phyloP scores from a whole-genome alignment of 2,888 invertebrate species.

The Dynastes tityus region DNA sequence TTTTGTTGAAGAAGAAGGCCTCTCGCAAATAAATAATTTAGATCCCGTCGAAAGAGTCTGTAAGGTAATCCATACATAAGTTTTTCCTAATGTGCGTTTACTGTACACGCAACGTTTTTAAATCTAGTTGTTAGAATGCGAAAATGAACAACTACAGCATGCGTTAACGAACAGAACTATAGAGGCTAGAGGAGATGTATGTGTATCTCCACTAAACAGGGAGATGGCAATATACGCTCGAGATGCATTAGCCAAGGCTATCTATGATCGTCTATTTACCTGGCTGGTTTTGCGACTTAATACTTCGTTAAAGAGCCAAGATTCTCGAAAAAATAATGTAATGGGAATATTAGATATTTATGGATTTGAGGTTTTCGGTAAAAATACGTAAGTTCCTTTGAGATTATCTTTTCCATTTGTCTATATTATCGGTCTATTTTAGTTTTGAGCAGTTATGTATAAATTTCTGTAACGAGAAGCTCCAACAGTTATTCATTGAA shows the following conservation, averaged over 20 bases:
- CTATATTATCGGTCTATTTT: slow-evolving; percentile 55
- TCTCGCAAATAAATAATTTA: slow-evolving; percentile 79
- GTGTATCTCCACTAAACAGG: slow-evolving; percentile 84
- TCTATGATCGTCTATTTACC: slow-evolving; percentile 92
- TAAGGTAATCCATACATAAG: slow-evolving; percentile 72
- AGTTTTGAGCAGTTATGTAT: slow-evolving; percentile 95
- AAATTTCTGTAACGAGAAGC: slow-evolving; percentile 96
- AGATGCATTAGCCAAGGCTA: slow-evolving; percentile 92
- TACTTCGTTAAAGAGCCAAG: slow-evolving; percentile 78
- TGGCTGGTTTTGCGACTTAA: slow-evolving; percentile 91
- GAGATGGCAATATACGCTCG: slow-evolving; percentile 90
- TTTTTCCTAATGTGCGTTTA: background rate
- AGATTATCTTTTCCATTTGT: background rate
- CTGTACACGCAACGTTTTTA: background rate
- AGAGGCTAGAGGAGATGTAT: slow-evolving; percentile 87
- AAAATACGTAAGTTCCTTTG: slow-evolving; percentile 79
- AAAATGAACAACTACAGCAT: slow-evolving; percentile 77
- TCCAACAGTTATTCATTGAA: slow-evolving; percentile 95
- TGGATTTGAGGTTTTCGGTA: slow-evolving; percentile 94
- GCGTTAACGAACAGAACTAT: slow-evolving; percentile 90
- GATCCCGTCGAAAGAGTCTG: slow-evolving; percentile 79
- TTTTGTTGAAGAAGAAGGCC: slow-evolving; percentile 83
- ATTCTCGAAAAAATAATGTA: slow-evolving; percentile 76
- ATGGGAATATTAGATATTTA: slow-evolving; percentile 96
- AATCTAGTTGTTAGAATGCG: slow-evolving; percentile 76